These are phyloP conservation scores for Eupeodes corollae DNA, from an alignment of 1,140 invertebrate species.

Conservation along the genomic window DNA sequence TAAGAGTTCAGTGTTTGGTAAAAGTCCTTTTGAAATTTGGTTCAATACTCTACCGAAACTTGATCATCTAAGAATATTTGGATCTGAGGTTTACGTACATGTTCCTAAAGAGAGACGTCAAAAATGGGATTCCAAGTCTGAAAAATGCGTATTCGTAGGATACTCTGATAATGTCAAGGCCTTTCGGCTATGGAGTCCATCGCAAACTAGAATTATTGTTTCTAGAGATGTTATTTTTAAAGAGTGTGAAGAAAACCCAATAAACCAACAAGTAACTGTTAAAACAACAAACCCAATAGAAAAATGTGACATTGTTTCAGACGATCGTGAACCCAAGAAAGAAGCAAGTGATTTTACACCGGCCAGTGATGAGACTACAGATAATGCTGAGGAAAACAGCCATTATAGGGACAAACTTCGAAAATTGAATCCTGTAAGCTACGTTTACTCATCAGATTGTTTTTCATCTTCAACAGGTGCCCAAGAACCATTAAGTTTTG, in stretches of 20 bases:
- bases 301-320: no score
- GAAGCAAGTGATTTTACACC: not conserved
- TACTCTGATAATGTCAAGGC: constrained; percentile 32
- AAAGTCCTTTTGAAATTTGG: constrained; percentile 34
- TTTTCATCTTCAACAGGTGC: not conserved
- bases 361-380: no score
- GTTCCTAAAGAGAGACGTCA: constrained; percentile 29
- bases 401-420: no score
- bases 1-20: constrained; percentile 17
- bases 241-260: not conserved
- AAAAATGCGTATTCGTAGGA: constrained; percentile 30
- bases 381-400: not conserved
- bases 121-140: constrained; percentile 33
- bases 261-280: no score
- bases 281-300: no score
- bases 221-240: constrained; percentile 12
- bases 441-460: no score
- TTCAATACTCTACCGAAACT: constrained; percentile 17
- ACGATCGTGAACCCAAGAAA: no score
- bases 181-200: constrained; percentile 6
- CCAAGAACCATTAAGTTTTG: constrained; percentile 15
- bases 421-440: no score
- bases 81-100: constrained; percentile 24
- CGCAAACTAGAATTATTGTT: constrained; percentile 9
- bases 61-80: constrained; percentile 26